A percentile compares a stretch with the other conserved stretches of the same genome.
These are phyloP conservation scores for Zosterops pallidus DNA, from an alignment of 2,113 vertebrate genomes.

Conservation along the genomic window DNA sequence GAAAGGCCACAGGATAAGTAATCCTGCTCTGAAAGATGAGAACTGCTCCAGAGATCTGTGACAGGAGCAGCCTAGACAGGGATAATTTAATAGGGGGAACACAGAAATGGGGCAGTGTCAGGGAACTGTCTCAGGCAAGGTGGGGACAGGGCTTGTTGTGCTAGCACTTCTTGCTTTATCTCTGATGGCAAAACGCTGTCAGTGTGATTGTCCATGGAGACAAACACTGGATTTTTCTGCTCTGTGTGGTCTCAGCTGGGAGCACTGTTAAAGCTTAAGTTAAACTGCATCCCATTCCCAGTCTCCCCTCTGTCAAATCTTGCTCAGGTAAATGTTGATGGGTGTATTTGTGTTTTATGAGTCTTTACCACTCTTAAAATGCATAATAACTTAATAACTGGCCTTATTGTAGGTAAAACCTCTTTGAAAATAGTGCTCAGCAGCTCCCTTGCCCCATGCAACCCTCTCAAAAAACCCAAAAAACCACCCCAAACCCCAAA, in stretches of 20 bases:
- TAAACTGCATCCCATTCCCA: not conserved
- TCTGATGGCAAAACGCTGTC: not conserved
- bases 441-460: rapidly evolving
- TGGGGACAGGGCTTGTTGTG: not conserved
- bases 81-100: not conserved
- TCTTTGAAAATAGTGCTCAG: not conserved
- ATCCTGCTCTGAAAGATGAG: not conserved
- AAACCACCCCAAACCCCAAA: not conserved
- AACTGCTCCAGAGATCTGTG: not conserved
- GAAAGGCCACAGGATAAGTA: not conserved
- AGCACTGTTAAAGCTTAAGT: not conserved
- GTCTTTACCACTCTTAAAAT: not conserved
- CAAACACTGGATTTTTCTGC: not conserved
- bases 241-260: not conserved
- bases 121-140: not conserved
- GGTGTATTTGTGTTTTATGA: not conserved
- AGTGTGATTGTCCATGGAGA: not conserved
- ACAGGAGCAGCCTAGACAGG: not conserved
- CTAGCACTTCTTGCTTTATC: not conserved
- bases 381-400: not conserved
- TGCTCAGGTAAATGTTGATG: not conserved
- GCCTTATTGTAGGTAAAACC: not conserved
- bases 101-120: not conserved
- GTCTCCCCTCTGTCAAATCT: not conserved
- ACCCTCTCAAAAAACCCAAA: not conserved